Evolutionary conservation across 1,140 invertebrate species (phyloP), one percentile per base, ranked within the genome.

Genomic region (Drosophila ercepeae): DNA sequence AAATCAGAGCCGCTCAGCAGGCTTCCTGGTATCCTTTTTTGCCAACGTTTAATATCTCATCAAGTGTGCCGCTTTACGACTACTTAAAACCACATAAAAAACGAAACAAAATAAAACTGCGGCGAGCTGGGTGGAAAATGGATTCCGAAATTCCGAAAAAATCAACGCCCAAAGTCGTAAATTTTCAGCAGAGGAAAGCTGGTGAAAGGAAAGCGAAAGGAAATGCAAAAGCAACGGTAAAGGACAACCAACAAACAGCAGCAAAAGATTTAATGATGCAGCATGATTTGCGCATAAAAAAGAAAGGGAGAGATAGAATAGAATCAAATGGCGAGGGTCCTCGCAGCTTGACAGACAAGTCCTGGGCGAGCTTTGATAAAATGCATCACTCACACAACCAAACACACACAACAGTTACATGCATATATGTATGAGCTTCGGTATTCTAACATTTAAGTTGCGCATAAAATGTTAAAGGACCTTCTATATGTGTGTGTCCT

Each of bases 261-360:
- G 45, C 64, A 39, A 83, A 70, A 78, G 81, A 89, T 89, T 89
- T 89, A 89, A 89, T 86, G 86, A 86, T 89, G 76, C 86, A 89
- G 84, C 76, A 89, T 89, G 84, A 89, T 79, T 89, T 89, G 79
- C 69, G 69, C 76, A 89, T 89, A 89, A 89, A 89, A 84, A 79
- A 76, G 63, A 16, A 32, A 32, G 46, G 76, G 70, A 55, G 70
- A 45, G 55, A 77, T 73, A 68, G 53, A 64, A 55, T 48, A 54
- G 67, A 67, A 61, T 60, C 42, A 46, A 58, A 65, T 59, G 45
- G 32, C 29, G n/a, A 41, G 25, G 25, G 61, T 60, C 60, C 29
- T 65, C 64, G 67, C 32, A 64, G 48, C 61, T 52, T 82, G 81
- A 81, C 81, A 79, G 72, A 79, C 73, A 73, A 54, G 39, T 59